phyloP scores from a whole-genome alignment of 2,888 invertebrate genomes.

The Torymus tubicola region DNA sequence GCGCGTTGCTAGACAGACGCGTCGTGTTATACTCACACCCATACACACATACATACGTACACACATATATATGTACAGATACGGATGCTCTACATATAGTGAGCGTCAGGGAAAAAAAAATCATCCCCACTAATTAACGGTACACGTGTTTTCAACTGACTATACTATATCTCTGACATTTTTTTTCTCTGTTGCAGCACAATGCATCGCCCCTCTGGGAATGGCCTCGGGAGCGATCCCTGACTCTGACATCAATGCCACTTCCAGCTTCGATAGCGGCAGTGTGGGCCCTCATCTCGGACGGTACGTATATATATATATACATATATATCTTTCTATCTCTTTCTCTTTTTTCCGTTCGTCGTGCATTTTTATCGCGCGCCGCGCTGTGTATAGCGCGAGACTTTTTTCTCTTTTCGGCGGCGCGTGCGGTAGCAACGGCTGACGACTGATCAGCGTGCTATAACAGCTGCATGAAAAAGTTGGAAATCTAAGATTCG shows the following conservation, averaged over 20 bases:
- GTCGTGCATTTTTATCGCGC: slow-evolving; percentile 28
- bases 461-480: no score
- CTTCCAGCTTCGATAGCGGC: slow-evolving; percentile 89
- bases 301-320: slow-evolving; percentile 80
- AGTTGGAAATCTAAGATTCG: slow-evolving; percentile 23
- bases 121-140: slow-evolving; percentile 52
- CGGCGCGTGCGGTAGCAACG: no score
- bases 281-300: slow-evolving; percentile 92
- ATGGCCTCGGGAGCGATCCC: slow-evolving; percentile 90
- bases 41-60: no score
- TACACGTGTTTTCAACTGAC: slow-evolving; percentile 50
- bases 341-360: slow-evolving; percentile 32
- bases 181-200: slow-evolving; percentile 79
- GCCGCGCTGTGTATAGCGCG: no score
- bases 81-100: no score
- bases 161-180: slow-evolving; percentile 39
- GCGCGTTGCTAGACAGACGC: not conserved
- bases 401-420: no score
- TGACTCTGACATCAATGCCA: slow-evolving; percentile 89
- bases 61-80: no score
- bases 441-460: no score
- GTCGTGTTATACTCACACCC: not conserved
- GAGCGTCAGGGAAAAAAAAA: not conserved
- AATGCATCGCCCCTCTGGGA: slow-evolving; percentile 89
- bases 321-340: not conserved